A percentile compares a stretch with the other conserved stretches of the same genome.
Conservation (phyloP, 2,797 vertebrate species). For the Parambassis ranga region DNA sequence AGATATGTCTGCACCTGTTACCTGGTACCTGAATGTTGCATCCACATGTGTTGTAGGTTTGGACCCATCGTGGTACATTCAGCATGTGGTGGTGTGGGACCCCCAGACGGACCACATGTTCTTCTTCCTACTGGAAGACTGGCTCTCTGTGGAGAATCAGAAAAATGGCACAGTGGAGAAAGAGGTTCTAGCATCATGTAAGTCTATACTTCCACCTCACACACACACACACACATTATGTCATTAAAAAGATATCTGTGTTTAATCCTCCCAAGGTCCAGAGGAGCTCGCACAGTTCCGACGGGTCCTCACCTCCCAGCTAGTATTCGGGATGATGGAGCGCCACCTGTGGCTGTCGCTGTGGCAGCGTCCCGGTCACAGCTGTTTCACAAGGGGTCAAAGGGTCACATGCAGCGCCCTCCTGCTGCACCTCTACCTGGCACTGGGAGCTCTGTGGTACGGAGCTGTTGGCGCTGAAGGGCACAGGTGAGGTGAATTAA, state of each 20-base stretch:
- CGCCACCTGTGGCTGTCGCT: slow-evolving; percentile 84
- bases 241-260: neutral
- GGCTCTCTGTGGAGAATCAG: slow-evolving; percentile 84
- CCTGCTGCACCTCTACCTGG: slow-evolving; percentile 79
- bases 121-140: slow-evolving; percentile 84
- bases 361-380: slow-evolving; percentile 79
- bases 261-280: slow-evolving; percentile 73
- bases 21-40: neutral
- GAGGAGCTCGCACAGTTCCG: slow-evolving; percentile 77
- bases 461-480: slow-evolving; percentile 71
- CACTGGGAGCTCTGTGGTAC: slow-evolving; percentile 79
- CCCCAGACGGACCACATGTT: slow-evolving; percentile 82
- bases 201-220: too few relatives aligned
- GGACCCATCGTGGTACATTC: slow-evolving; percentile 83
- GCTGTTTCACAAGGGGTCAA: slow-evolving; percentile 80
- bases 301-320: slow-evolving; percentile 77
- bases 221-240: too few relatives aligned
- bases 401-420: slow-evolving; percentile 80
- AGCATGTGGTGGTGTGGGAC: slow-evolving; percentile 85
- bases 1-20: too few relatives aligned
- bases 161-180: slow-evolving; percentile 80
- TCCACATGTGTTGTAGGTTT: slow-evolving; percentile 70
- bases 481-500: slow-evolving; percentile 60
- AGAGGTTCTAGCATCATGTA: slow-evolving; percentile 83
- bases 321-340: slow-evolving; percentile 78